These are phyloP conservation scores for Serinus canaria DNA, from an alignment of 2,113 vertebrate species.

Conservation along the genomic window DNA sequence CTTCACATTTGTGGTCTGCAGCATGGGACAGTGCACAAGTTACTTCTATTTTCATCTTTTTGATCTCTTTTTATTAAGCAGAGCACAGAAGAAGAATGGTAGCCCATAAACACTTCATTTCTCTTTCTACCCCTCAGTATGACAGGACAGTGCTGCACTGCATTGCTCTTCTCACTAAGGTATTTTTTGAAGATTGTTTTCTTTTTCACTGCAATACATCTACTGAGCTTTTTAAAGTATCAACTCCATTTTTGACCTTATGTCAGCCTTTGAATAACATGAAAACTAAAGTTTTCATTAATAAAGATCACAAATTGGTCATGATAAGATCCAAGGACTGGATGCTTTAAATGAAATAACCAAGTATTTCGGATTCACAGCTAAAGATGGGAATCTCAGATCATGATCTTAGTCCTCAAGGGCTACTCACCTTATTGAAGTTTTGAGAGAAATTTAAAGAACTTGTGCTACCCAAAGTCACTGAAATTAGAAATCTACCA, in stretches of 20 bases:
- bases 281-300: background rate
- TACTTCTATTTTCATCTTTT: background rate
- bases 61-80: background rate
- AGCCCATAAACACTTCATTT: background rate
- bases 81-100: background rate
- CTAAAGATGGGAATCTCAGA: background rate
- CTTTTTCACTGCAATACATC: background rate
- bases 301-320: background rate
- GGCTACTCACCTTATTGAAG: background rate
- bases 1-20: background rate
- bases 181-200: background rate
- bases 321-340: background rate
- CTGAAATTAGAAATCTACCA: background rate
- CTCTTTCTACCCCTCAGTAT: background rate
- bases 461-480: background rate
- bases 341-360: background rate
- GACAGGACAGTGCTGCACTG: background rate
- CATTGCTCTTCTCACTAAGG: background rate
- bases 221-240: background rate
- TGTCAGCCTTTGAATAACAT: background rate
- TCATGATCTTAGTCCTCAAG: background rate
- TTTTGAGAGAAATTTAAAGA: background rate
- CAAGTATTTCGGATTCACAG: background rate
- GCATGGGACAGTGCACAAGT: background rate
- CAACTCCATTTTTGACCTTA: background rate